Conservation (phyloP, 2,888 invertebrate species). For the Exephanes ischioxanthus region DNA sequence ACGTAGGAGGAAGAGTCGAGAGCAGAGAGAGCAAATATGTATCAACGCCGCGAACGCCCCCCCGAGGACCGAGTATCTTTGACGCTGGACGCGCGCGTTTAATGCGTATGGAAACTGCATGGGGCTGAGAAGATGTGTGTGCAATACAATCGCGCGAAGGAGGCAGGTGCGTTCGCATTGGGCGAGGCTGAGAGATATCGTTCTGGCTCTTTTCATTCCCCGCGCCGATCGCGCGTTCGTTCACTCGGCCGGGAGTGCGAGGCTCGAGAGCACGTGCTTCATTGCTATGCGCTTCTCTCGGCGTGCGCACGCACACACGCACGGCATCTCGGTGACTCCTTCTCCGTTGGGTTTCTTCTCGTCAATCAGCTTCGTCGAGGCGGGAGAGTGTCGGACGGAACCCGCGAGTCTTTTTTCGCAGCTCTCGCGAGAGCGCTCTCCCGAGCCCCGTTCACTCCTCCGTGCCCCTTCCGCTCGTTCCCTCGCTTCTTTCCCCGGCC, state of each 20-base stretch:
- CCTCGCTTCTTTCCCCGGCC: constrained; percentile 51
- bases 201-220: constrained; percentile 30
- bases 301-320: constrained; percentile 17
- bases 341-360: constrained; percentile 74
- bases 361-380: constrained; percentile 80
- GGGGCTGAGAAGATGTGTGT: constrained; percentile 22
- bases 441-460: constrained; percentile 36
- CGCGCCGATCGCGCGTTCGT: constrained; percentile 66
- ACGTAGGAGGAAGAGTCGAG: constrained; percentile 12
- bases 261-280: constrained; percentile 80
- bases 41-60: constrained; percentile 69
- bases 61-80: constrained; percentile 66
- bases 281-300: constrained; percentile 72
- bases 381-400: constrained; percentile 45
- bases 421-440: constrained; percentile 24
- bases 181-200: constrained; percentile 60
- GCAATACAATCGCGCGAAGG: constrained; percentile 53
- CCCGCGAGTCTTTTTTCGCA: constrained; percentile 44
- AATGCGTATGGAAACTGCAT: not conserved
- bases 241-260: constrained; percentile 75
- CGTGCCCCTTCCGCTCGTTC: constrained; percentile 27
- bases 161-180: constrained; percentile 64
- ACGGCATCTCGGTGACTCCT: constrained; percentile 63
- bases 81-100: constrained; percentile 50
- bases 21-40: constrained; percentile 71